These are phyloP conservation scores for Drosophila ogumai DNA, from an alignment of 1,140 invertebrate species.

Conservation along the genomic window DNA sequence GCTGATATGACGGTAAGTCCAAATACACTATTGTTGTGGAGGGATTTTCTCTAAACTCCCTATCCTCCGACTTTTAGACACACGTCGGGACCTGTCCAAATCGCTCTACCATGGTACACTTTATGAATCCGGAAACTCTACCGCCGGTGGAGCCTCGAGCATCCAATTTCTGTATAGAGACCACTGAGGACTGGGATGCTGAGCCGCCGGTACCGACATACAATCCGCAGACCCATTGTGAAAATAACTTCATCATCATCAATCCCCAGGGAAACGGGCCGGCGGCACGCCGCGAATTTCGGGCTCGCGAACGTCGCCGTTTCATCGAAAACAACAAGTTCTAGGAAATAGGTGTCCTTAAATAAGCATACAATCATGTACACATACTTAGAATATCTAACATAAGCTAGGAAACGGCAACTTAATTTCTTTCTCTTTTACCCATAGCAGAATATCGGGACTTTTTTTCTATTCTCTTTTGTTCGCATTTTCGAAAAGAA, in stretches of 20 bases:
- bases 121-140: slow-evolving; percentile 9
- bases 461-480: not conserved
- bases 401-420: not conserved
- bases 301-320: slow-evolving; percentile 28
- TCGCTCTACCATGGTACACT: slow-evolving; percentile 5
- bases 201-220: slow-evolving; percentile 40
- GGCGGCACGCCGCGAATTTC: slow-evolving; percentile 24
- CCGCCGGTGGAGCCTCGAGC: not conserved
- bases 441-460: not conserved
- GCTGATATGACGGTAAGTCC: slow-evolving; percentile 29
- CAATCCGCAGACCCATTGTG: slow-evolving; percentile 33
- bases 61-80: not conserved
- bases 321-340: not conserved
- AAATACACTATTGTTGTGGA: not conserved
- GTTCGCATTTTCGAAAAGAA: slow-evolving; percentile 3
- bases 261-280: slow-evolving; percentile 19
- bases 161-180: not conserved
- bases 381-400: not conserved
- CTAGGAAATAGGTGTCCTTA: not conserved
- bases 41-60: not conserved
- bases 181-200: slow-evolving; percentile 54
- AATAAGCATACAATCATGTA: too few species aligned
- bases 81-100: slow-evolving; percentile 25
- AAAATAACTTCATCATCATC: slow-evolving; percentile 7
- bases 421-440: not conserved